phyloP scores from a whole-genome alignment of 2,113 vertebrate species.

The Oryzias celebensis region DNA sequence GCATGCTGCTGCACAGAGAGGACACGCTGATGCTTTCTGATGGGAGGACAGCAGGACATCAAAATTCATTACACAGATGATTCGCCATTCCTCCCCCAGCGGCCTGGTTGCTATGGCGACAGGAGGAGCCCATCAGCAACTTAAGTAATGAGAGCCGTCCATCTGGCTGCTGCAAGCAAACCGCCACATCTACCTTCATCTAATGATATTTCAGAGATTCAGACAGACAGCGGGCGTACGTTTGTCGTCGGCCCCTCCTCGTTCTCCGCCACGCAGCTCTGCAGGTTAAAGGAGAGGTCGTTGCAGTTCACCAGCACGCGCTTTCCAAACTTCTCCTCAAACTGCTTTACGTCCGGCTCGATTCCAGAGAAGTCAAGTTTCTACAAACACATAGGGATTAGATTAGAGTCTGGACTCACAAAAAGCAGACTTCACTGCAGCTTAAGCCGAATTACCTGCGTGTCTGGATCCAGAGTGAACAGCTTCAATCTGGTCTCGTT shows the following conservation, averaged over 20 bases:
- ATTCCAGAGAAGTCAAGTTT: constrained; percentile 92
- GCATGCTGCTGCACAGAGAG: constrained; percentile 3
- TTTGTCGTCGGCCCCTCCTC: constrained; percentile 98
- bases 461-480: constrained; percentile 94
- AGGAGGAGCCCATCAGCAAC: constrained; percentile 2
- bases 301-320: constrained; percentile 94
- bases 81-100: constrained; percentile 35
- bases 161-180: constrained; percentile 21
- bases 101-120: constrained; percentile 59
- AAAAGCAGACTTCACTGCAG: neutral
- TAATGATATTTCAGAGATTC: constrained; percentile 32
- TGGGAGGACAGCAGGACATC: constrained; percentile 55
- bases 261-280: constrained; percentile 96
- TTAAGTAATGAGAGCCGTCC: constrained; percentile 28
- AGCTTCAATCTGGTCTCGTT: constrained; percentile 93
- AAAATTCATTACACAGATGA: constrained; percentile 45
- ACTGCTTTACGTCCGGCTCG: constrained; percentile 92
- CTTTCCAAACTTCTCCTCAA: constrained; percentile 97
- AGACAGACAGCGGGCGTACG: constrained; percentile 67
- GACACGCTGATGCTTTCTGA: constrained; percentile 30
- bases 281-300: constrained; percentile 95
- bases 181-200: constrained; percentile 16
- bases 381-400: constrained; percentile 66
- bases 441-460: constrained; percentile 82
- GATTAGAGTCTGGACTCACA: neutral